Conservation (phyloP, 2,797 vertebrate genomes). For the Sebastes steindachneri region DNA sequence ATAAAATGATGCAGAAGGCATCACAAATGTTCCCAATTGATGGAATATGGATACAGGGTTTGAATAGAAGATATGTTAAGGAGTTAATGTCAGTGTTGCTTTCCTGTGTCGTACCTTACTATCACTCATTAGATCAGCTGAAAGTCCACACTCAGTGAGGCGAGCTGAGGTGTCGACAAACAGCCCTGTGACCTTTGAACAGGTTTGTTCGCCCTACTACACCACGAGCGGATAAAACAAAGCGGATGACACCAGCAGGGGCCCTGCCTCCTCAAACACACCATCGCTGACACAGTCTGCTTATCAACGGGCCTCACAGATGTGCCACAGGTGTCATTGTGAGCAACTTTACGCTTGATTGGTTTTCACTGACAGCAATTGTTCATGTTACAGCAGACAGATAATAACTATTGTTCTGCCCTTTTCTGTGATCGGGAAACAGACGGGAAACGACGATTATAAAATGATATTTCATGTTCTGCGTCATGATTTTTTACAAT, state of each 20-base stretch:
- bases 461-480: background rate
- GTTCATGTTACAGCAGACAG: background rate
- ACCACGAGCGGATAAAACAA: slow-evolving; percentile 26
- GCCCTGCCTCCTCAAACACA: slow-evolving; percentile 49
- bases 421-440: background rate
- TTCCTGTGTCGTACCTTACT: background rate
- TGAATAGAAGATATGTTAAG: background rate
- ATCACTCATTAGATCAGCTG: background rate
- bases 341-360: background rate
- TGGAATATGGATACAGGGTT: background rate
- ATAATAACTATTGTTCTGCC: background rate
- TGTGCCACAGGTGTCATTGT: slow-evolving; percentile 23
- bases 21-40: background rate
- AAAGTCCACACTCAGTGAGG: slow-evolving; percentile 38
- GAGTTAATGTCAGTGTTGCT: background rate
- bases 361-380: background rate
- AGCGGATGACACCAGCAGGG: slow-evolving; percentile 23
- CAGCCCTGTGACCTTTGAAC: slow-evolving; percentile 64
- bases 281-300: background rate
- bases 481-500: slow-evolving; percentile 15
- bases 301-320: slow-evolving; percentile 35
- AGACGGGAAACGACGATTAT: slow-evolving; percentile 4
- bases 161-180: slow-evolving; percentile 48
- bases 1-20: background rate
- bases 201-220: background rate